Evolutionary conservation across 2,113 vertebrate genomes (phyloP), one percentile per base, ranked within the genome.

Genomic region (Panthera tigris): DNA sequence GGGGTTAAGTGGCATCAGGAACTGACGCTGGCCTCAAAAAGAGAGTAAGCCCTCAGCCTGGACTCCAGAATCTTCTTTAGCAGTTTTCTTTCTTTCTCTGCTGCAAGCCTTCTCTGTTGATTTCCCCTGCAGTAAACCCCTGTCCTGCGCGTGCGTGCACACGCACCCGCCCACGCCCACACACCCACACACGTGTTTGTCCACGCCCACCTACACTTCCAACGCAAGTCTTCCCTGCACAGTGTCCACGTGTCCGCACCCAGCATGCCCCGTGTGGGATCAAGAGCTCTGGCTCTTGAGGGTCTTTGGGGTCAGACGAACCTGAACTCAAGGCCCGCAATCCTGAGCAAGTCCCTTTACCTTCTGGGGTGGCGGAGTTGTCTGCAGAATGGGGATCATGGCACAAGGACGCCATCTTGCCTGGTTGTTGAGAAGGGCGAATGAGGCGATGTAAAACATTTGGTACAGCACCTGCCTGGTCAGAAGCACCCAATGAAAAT

Each of bases 101-200:
- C 82, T 65, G 31, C 16, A 86, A 76, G 9, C 50, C n/a, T 61
- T 16, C 12, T 39, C 2, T 36, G 68, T 71, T 8, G 7, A 19
- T 33, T 8, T n/a, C 5, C 25, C 33, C 15, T 84, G 71, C 3
- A 3, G 21, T 57, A 21, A 12, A 19, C 2, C 6, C n/a, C 14
- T 11, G 1, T 14, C 23, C 7, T 1, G 18, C 11, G 21, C n/a
- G 2, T 27, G 11, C 2, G 0, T 16, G 14, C 36, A 55, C 15
- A n/a, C 1, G 10, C 19, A 36, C 41, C 33, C 4, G 11, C 16
- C 31, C 3, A 16, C 10, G 8, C 61, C 23, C n/a, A 82, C 8
- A 23, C n/a, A 16, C 2, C 31, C n/a, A 82, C 1, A 23, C n/a
- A 13, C 2, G 9, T 0, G 1, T 6, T 4, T 41, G 5, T 31